phyloP scores from a whole-genome alignment of 2,797 vertebrate species.

The Anolis apletophallus region DNA sequence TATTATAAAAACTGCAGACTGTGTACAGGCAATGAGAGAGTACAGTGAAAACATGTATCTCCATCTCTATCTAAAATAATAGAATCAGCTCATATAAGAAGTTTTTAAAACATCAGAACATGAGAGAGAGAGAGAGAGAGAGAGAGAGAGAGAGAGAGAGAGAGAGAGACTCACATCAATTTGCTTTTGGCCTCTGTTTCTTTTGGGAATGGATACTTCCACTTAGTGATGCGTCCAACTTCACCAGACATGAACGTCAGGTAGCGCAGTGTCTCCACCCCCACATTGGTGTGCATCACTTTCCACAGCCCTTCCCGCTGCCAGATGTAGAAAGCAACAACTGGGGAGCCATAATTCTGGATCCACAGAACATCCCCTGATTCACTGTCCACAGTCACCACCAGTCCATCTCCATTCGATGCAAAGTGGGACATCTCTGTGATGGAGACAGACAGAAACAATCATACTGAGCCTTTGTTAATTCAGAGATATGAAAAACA shows the following conservation, averaged over 20 bases:
- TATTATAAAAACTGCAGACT: background rate
- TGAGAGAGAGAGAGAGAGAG: slow-evolving; percentile 2
- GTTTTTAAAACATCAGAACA: background rate
- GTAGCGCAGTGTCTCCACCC: slow-evolving; percentile 95
- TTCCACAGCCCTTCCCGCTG: slow-evolving; percentile 93
- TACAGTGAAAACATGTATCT: background rate
- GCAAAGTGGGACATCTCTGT: slow-evolving; percentile 97
- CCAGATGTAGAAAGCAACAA: slow-evolving; percentile 98
- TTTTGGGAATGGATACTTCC: slow-evolving; percentile 97
- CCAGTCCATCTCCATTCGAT: slow-evolving; percentile 95
- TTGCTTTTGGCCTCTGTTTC: slow-evolving; percentile 96
- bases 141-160: background rate
- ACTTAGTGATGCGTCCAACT: slow-evolving; percentile 95
- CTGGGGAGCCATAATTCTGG: slow-evolving; percentile 95
- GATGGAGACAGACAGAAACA: slow-evolving; percentile 33
- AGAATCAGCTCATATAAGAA: background rate
- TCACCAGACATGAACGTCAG: slow-evolving; percentile 97
- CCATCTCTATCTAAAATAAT: background rate
- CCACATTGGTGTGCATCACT: slow-evolving; percentile 92
- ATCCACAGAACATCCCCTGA: slow-evolving; percentile 94
- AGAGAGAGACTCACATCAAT: slow-evolving; percentile 85
- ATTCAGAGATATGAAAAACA: rapidly evolving
- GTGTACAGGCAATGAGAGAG: background rate
- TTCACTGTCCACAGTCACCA: slow-evolving; percentile 98
- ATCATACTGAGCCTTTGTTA: background rate